A percentile compares a stretch with the other conserved stretches of the same genome.
These are phyloP conservation scores for Peromyscus californicus DNA, from an alignment of 2,113 vertebrate species.

Conservation along the genomic window DNA sequence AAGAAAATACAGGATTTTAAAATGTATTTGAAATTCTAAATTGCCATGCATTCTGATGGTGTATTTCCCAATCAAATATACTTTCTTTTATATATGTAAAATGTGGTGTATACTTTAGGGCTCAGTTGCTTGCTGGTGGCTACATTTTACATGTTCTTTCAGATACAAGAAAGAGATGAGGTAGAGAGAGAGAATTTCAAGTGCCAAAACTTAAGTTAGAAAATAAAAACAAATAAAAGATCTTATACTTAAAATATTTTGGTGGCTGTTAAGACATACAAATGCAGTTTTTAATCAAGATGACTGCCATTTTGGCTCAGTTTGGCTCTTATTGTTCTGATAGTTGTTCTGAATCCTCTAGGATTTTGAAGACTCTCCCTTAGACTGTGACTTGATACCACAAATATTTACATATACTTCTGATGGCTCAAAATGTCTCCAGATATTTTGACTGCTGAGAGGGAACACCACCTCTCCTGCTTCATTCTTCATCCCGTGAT, in stretches of 20 bases:
- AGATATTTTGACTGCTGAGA: not conserved
- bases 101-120: not conserved
- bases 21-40: not conserved
- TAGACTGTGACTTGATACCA: not conserved
- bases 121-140: not conserved
- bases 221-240: not conserved
- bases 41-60: not conserved
- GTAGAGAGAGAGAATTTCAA: not conserved
- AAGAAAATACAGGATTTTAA: not conserved
- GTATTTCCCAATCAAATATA: not conserved
- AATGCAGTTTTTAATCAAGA: not conserved
- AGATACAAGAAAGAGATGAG: not conserved
- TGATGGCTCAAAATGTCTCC: not conserved
- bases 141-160: not conserved
- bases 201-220: not conserved
- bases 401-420: not conserved
- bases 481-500: not conserved
- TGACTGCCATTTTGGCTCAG: not conserved
- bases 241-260: not conserved
- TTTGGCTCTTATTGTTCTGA: not conserved
- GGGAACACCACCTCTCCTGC: too few species aligned
- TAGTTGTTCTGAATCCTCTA: rapidly evolving
- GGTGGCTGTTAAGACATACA: not conserved
- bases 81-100: not conserved
- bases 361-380: not conserved